Conservation (phyloP, 2,797 vertebrate genomes). For the Crocodylus rhombifer region DNA sequence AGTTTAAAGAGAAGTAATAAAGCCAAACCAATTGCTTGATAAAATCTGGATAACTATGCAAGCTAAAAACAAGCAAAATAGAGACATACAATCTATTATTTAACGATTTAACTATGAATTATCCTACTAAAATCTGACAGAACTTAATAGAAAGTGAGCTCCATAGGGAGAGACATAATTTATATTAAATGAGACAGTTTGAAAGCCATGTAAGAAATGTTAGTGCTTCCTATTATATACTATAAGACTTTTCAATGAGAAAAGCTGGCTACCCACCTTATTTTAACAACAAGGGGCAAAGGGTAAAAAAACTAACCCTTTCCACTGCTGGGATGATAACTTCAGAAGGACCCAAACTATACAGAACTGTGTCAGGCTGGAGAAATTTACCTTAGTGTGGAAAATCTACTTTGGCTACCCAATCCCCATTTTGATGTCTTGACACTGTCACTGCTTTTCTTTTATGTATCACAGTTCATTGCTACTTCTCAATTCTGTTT, state of each 20-base stretch:
- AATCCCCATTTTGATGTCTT: neutral
- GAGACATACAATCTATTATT: neutral
- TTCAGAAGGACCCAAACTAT: neutral
- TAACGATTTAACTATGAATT: neutral
- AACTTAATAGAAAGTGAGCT: neutral
- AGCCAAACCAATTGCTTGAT: neutral
- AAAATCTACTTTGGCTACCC: neutral
- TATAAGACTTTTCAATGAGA: neutral
- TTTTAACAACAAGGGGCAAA: neutral
- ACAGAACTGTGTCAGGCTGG: neutral
- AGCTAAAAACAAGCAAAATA: neutral
- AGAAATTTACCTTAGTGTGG: neutral
- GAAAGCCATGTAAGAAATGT: neutral
- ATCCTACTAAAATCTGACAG: neutral
- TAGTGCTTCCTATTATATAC: too few species aligned
- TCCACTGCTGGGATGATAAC: neutral
- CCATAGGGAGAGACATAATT: neutral
- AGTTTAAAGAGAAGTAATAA: neutral
- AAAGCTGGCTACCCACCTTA: neutral
- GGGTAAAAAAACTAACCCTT: neutral
- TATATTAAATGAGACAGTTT: neutral
- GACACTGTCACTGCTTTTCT: neutral
- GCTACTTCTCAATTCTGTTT: neutral
- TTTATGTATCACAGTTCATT: neutral
- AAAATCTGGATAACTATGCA: neutral